Percentiles rank a stretch among this genome's conserved stretches.
Evolutionary conservation across 2,888 invertebrate genomes (phyloP).

Genomic region (Cremastobaeus sp.): DNA sequence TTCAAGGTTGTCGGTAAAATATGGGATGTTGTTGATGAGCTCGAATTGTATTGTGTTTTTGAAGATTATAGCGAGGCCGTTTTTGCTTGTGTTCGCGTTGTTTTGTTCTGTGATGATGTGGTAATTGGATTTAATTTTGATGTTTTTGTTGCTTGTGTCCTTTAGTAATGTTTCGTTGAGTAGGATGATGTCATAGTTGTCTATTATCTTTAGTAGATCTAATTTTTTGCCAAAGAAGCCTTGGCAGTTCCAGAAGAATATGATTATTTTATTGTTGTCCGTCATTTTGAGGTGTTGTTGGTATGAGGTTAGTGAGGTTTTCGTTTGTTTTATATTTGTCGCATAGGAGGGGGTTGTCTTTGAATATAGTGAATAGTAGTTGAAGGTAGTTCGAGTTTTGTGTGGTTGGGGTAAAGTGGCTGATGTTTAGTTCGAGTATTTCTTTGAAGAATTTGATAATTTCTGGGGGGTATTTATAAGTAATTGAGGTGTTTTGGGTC

Average conservation of each 20-base stretch:
- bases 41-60: neutral
- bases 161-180: neutral
- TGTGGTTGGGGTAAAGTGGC: no score
- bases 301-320: no score
- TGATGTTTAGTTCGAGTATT: no score
- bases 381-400: no score
- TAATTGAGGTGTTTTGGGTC: no score
- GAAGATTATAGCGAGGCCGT: neutral
- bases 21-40: neutral
- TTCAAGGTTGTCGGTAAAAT: neutral
- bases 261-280: no score
- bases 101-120: neutral
- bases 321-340: no score
- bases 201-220: neutral
- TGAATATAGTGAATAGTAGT: no score
- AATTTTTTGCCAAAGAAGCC: neutral
- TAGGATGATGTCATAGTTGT: neutral
- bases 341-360: no score
- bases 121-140: neutral
- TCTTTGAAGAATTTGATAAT: no score
- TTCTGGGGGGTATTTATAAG: no score
- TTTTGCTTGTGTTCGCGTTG: neutral
- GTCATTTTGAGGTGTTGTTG: no score
- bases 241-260: slow-evolving; percentile 3
- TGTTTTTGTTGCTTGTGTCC: neutral